Conservation (phyloP, 2,113 vertebrate genomes). For the Microtus richardsoni region DNA sequence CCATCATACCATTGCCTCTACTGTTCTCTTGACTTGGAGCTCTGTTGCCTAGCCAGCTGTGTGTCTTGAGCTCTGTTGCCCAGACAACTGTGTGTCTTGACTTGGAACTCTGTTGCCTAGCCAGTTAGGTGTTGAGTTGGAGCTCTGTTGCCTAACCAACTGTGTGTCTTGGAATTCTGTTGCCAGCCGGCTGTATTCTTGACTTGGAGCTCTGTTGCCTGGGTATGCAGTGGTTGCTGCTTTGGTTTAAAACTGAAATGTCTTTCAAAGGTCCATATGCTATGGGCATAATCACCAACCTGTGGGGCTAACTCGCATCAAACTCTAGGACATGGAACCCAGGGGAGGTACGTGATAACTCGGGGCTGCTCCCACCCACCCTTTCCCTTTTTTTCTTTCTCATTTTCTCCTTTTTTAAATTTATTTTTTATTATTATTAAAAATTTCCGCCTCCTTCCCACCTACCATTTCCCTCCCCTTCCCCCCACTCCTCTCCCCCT, state of each 20-base stretch:
- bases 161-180: background rate
- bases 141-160: no score
- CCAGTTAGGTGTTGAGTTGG: no score
- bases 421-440: no score
- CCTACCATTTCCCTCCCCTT: no score
- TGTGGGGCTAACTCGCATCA: no score
- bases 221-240: background rate
- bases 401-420: no score
- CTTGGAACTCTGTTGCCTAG: no score
- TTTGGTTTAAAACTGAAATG: background rate
- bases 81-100: background rate
- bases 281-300: background rate
- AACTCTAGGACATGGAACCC: accelerated
- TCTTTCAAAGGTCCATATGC: background rate
- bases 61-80: no score
- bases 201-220: no score
- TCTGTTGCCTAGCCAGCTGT: background rate
- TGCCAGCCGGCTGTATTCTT: background rate
- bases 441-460: no score
- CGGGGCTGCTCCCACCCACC: no score
- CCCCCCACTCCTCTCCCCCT: no score
- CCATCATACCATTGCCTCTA: background rate
- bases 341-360: background rate
- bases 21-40: background rate
- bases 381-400: background rate